Base-by-base conservation (phyloP, 1,140 invertebrate genomes). In the Eulimnadia texana region DNA sequence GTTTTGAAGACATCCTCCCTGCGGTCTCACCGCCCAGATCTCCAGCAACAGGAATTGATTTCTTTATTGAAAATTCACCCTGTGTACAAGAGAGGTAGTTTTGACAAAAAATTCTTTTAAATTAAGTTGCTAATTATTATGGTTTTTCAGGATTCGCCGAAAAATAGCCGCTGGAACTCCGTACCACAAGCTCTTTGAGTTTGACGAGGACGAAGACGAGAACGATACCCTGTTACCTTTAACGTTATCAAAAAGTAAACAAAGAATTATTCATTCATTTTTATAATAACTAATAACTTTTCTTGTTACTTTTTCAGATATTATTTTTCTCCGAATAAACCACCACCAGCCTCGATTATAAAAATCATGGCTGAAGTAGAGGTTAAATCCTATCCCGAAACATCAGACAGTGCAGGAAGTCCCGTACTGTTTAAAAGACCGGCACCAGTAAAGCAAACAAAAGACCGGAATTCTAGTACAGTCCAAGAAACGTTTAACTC, bases 181-280 rank as follows among this genome's bases (percentile, higher is more conserved):
- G 16, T 57, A 25, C 29, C 6, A 57, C 3, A 33, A 33, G n/a
- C 10, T 57, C 10, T 57, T 57, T 20, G 33, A 23, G n/a, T 19
- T 57, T 10, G 33, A 42, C 29, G 55, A 57, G 13, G 33, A 29
- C 27, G 55, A 57, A 33, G 55, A 42, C 27, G 55, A 57, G 11
- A 33, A 57, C 33, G 55, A 57, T 27, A 57, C 55, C 13, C 55
- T 27, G n/a, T 57, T 11, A 29, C 33, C 27, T 19, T 57, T 1
- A 57, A 57, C 22, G n/a, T 57, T 57, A 57, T 57, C 19, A 57
- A 33, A 27, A 57, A 57, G 55, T 57, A 54, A n/a, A n/a, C n/a
- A n/a, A n/a, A n/a, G n/a, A n/a, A n/a, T n/a, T n/a, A n/a, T n/a
- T n/a, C 25, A 20, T 25, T 2, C 25, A 54, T 25, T 24, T 16